Conservation (phyloP, 2,113 vertebrate genomes). For the Bos indicus region DNA sequence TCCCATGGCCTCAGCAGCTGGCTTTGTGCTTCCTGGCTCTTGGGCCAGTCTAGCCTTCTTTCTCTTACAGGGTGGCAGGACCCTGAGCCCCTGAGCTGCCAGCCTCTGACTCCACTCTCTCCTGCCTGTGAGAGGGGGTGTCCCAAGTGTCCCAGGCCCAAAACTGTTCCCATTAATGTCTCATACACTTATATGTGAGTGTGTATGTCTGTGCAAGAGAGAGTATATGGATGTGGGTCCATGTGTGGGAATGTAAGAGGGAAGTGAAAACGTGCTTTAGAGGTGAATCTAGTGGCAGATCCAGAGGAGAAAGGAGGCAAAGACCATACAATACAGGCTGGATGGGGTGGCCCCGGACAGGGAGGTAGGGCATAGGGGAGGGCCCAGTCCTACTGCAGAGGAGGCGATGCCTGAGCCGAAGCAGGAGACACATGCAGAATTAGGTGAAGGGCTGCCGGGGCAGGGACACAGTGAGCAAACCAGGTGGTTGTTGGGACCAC, state of each 20-base stretch:
- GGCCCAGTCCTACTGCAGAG: neutral
- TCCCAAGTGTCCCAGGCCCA: neutral
- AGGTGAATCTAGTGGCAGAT: neutral
- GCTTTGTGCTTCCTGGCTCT: neutral
- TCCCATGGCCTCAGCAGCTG: neutral
- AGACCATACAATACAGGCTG: neutral
- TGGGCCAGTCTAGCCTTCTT: neutral
- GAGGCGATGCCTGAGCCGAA: neutral
- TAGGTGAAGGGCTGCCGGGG: neutral
- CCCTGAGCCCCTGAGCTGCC: neutral
- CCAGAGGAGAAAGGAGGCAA: neutral
- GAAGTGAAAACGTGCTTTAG: neutral
- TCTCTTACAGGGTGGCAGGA: neutral
- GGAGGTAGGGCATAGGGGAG: no score
- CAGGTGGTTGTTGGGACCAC: neutral
- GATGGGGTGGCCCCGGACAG: neutral
- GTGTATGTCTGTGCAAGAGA: neutral
- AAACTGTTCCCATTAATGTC: neutral
- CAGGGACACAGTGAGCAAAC: rapidly evolving
- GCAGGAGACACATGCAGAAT: neutral
- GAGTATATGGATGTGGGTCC: no score
- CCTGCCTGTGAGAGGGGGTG: neutral
- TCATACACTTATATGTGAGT: neutral
- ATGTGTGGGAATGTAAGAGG: neutral
- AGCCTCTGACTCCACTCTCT: neutral